Conservation (phyloP, 2,797 vertebrate genomes). For the Pitangus sulphuratus region DNA sequence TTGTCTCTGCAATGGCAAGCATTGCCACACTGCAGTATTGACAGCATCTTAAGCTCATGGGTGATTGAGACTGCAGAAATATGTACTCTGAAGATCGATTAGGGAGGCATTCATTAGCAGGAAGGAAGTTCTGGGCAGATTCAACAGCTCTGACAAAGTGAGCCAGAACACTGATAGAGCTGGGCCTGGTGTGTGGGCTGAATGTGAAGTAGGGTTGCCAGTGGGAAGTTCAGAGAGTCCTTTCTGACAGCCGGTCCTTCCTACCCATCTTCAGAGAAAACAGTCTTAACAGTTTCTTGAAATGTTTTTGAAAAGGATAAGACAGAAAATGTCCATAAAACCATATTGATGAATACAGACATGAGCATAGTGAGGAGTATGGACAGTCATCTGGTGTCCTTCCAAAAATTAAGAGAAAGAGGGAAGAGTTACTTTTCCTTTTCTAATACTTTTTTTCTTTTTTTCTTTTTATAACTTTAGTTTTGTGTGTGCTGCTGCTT, state of each 20-base stretch:
- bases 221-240: conserved; percentile 53
- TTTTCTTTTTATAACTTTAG: background rate
- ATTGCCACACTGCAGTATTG: background rate
- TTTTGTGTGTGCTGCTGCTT: background rate
- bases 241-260: conserved; percentile 62
- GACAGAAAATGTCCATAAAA: background rate
- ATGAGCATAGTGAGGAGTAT: background rate
- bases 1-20: background rate
- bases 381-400: background rate
- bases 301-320: conserved; percentile 30
- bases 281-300: conserved; percentile 8
- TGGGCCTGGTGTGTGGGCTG: conserved; percentile 58
- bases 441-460: background rate
- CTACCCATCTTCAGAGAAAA: conserved; percentile 38
- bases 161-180: conserved; percentile 48
- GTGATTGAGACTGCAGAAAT: background rate
- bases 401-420: background rate
- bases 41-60: background rate
- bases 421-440: background rate
- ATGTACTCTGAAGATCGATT: conserved; percentile 29
- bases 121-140: conserved; percentile 59
- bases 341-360: background rate
- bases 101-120: conserved; percentile 34
- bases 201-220: conserved; percentile 58
- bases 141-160: conserved; percentile 37